Conservation (phyloP, 2,888 invertebrate genomes). For the Andrena trimmerana region DNA sequence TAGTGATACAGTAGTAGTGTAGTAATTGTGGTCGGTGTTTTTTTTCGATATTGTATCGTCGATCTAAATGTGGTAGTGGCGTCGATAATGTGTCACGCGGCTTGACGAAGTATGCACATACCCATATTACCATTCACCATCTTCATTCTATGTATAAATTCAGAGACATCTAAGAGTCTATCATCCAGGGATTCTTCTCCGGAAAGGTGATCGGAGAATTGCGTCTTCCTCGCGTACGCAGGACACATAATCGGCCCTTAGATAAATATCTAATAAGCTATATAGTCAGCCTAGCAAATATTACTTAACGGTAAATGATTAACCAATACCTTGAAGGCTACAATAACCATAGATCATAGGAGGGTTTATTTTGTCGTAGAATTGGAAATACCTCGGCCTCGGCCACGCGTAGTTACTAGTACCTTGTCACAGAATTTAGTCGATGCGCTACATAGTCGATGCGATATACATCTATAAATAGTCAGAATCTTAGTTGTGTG, state of each 20-base stretch:
- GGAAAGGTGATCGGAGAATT: neutral
- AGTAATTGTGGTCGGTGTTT: slow-evolving; percentile 84
- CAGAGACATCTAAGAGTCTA: neutral
- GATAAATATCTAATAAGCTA: slow-evolving; percentile 83
- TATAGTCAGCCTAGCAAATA: slow-evolving; percentile 82
- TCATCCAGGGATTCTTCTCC: neutral
- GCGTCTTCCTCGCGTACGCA: slow-evolving; percentile 37
- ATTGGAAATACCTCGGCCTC: slow-evolving; percentile 76
- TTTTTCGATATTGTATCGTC: slow-evolving; percentile 84
- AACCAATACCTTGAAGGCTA: slow-evolving; percentile 82
- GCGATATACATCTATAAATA: slow-evolving; percentile 82
- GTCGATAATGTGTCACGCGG: slow-evolving; percentile 57
- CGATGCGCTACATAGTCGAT: slow-evolving; percentile 76
- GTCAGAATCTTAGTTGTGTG: slow-evolving; percentile 84
- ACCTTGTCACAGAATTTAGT: slow-evolving; percentile 81
- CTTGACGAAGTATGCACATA: slow-evolving; percentile 8
- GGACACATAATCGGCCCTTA: slow-evolving; percentile 78
- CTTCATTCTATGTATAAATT: neutral
- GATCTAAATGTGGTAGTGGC: slow-evolving; percentile 83
- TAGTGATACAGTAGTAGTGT: slow-evolving; percentile 85
- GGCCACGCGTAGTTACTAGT: slow-evolving; percentile 81
- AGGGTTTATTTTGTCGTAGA: slow-evolving; percentile 84
- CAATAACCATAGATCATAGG: slow-evolving; percentile 83
- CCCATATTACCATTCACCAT: neutral
- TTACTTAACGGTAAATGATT: slow-evolving; percentile 81